Conservation (phyloP, 1,140 invertebrate genomes). For the Solenopsis invicta region DNA sequence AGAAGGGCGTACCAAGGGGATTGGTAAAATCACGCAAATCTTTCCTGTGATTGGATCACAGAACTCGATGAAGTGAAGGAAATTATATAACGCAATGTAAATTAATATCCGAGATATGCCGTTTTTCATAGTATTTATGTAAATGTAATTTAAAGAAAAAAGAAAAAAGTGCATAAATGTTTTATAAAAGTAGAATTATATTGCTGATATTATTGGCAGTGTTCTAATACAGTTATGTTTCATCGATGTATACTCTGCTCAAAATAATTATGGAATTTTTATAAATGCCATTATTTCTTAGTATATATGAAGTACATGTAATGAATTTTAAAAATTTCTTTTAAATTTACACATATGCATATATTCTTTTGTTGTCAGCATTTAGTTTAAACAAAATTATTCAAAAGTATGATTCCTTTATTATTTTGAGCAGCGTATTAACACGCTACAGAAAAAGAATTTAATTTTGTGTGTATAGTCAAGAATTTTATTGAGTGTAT, state of each 20-base stretch:
- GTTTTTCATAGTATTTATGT: conserved; percentile 43
- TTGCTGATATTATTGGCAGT: conserved; percentile 6
- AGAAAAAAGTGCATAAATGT: conserved; percentile 32
- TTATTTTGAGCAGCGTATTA: conserved; percentile 26
- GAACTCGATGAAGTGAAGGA: conserved; percentile 62
- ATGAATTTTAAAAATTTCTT: not conserved
- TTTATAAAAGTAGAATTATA: conserved; percentile 40
- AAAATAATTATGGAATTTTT: not conserved
- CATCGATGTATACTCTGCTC: not conserved
- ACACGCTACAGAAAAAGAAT: not conserved
- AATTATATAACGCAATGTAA: conserved; percentile 31
- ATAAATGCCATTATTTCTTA: not conserved
- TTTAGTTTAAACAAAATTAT: not conserved
- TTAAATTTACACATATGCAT: not conserved
- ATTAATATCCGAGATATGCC: not conserved
- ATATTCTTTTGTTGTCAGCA: not conserved
- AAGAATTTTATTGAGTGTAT: not conserved
- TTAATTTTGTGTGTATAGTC: conserved; percentile 17
- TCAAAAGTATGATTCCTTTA: not conserved
- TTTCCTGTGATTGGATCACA: conserved; percentile 89
- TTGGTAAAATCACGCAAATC: conserved; percentile 96
- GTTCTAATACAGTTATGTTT: conserved; percentile 2
- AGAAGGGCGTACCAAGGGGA: conserved; percentile 95
- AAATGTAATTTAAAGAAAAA: conserved; percentile 13
- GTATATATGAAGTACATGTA: not conserved